A percentile compares a stretch with the other conserved stretches of the same genome.
phyloP scores from a whole-genome alignment of 2,888 invertebrate species.

The Bellardia pandia region DNA sequence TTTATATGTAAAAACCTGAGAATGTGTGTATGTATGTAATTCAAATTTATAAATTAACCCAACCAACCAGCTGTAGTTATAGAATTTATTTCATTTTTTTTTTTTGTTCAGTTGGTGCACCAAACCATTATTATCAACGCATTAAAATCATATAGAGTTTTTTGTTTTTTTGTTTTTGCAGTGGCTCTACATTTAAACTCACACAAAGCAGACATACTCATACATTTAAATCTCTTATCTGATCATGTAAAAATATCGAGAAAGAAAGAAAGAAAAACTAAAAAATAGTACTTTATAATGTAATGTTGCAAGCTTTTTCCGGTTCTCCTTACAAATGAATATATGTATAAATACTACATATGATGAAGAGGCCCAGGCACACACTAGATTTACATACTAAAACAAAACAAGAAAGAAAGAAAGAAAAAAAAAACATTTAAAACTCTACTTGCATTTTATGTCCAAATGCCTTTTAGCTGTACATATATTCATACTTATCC shows the following conservation, averaged over 20 bases:
- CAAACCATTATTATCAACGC: conserved; percentile 79
- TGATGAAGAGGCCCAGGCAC: conserved; percentile 2
- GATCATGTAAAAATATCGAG: conserved; percentile 79
- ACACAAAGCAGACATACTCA: conserved; percentile 50
- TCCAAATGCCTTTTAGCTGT: conserved; percentile 28
- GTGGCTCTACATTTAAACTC: conserved; percentile 74
- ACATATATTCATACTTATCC: neutral
- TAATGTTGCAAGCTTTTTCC: conserved; percentile 82
- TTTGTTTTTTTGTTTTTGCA: conserved; percentile 75
- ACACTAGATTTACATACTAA: conserved; percentile 50
- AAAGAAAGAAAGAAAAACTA: neutral
- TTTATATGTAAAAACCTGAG: neutral
- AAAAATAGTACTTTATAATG: conserved; percentile 75
- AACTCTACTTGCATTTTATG: conserved; percentile 10
- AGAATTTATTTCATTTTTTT: neutral
- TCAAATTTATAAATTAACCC: conserved; percentile 54
- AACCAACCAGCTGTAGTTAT: conserved; percentile 69
- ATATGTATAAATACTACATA: neutral
- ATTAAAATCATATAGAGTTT: conserved; percentile 78
- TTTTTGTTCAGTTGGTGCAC: conserved; percentile 27
- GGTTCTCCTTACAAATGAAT: conserved; percentile 75
- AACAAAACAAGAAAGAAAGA: neutral
- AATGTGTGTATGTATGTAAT: neutral
- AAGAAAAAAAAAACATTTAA: neutral
- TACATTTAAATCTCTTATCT: conserved; percentile 77